Conservation (phyloP, 2,113 vertebrate genomes). For the Mionectes macconnelli region DNA sequence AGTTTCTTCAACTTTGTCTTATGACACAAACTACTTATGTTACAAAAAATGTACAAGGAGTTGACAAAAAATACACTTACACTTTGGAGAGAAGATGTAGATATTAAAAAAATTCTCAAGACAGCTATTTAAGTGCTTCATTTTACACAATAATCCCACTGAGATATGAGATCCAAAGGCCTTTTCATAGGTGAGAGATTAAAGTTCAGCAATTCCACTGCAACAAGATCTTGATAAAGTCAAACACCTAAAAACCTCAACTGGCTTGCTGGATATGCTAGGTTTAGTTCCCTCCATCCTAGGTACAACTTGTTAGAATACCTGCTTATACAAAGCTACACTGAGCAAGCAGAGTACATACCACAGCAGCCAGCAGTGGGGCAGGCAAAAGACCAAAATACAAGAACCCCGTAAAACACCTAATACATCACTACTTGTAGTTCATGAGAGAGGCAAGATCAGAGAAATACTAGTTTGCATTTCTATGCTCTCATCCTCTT, state of each 20-base stretch:
- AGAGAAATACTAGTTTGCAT: neutral
- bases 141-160: neutral
- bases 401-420: neutral
- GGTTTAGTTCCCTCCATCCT: neutral
- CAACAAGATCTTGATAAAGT: neutral
- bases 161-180: neutral
- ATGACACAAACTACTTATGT: rapidly evolving
- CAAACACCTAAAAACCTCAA: neutral
- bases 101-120: neutral
- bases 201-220: neutral
- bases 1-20: neutral
- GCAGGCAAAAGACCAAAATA: neutral
- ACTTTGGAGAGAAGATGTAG: neutral
- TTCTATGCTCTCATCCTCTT: neutral
- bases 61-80: neutral
- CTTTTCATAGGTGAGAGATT: neutral
- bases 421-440: neutral
- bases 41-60: neutral
- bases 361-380: neutral
- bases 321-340: neutral
- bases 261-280: neutral
- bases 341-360: neutral
- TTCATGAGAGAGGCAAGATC: neutral
- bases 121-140: neutral
- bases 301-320: neutral